Evolutionary conservation across 2,888 invertebrate species (phyloP), one percentile per base, ranked within the genome.

Genomic region (Andrena praecox): DNA sequence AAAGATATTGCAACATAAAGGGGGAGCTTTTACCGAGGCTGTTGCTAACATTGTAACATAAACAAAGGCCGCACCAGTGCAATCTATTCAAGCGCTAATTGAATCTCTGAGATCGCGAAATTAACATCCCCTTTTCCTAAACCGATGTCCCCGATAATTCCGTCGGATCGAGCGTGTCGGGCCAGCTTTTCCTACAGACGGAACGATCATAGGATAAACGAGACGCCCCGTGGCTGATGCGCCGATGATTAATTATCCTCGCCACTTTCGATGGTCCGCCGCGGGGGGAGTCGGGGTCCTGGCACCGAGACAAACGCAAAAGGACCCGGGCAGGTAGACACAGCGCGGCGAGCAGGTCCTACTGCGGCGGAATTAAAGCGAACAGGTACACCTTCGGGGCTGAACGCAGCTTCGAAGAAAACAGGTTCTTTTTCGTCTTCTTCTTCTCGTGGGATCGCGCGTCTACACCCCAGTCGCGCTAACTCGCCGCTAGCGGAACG

Each of bases 361-460:
- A 91, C 91, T 91, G 88, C 91, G 90, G 87, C 86, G 86, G 91
- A 91, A 92, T 92, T 92, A 92, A 93, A 92, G 91, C 90, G 90
- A 91, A 91, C 92, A 92, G 92, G 92, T 93, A 92, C 56, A 56
- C 91, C 91, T 90, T 83, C 81, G 87, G 82, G 77, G 81, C 85
- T 87, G 87, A 89, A 91, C 84, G 87, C 89, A 87, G 84, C 82
- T 82, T 87, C 90, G 83, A 77, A 88, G 89, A 90, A 88, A 93
- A 93, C 93, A 91, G 91, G 93, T 92, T 93, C 91, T 78, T 91
- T 91, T 89, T 90, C 90, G 86, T 87, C 84, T 82, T 85, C 82
- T 85, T 80, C 85, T 85, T 84, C 85, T 86, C 87, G 86, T 87
- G 87, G 83, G 79, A 76, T 78, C 80, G 84, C 50, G 27, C 76